These are phyloP conservation scores for Archivesica marissinica DNA, from an alignment of 1,140 invertebrate genomes.

Conservation along the genomic window DNA sequence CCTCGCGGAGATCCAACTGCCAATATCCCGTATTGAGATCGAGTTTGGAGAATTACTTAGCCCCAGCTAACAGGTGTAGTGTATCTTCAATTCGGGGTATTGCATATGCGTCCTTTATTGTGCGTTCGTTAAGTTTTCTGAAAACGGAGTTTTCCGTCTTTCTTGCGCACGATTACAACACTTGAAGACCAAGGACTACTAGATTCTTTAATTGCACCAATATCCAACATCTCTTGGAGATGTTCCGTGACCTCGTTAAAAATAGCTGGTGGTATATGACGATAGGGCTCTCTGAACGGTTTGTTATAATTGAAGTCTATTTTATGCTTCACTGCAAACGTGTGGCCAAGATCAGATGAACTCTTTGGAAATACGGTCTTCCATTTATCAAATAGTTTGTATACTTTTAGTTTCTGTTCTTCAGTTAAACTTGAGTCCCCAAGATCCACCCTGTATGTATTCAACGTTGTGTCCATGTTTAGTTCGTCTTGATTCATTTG, in stretches of 20 bases:
- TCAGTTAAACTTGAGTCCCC: too few relatives aligned
- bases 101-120: slow-evolving; percentile 62
- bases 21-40: slow-evolving; percentile 85
- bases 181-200: too few relatives aligned
- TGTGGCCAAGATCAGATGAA: neutral
- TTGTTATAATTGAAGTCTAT: neutral
- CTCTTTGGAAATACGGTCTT: slow-evolving; percentile 1
- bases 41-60: slow-evolving; percentile 82
- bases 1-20: slow-evolving; percentile 81
- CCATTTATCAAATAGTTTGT: neutral
- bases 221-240: too few relatives aligned
- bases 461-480: neutral
- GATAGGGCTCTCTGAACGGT: slow-evolving; percentile 13
- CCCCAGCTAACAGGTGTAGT: slow-evolving; percentile 72
- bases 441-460: neutral
- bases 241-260: too few relatives aligned
- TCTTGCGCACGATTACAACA: too few relatives aligned
- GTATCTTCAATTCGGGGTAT: slow-evolving; percentile 69
- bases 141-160: slow-evolving; percentile 84
- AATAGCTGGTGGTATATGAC: neutral
- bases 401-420: too few relatives aligned
- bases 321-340: neutral
- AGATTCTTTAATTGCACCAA: too few relatives aligned
- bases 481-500: neutral
- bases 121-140: slow-evolving; percentile 71